These are phyloP conservation scores for Apotomis betuletana DNA, from an alignment of 2,888 invertebrate species.

Conservation along the genomic window DNA sequence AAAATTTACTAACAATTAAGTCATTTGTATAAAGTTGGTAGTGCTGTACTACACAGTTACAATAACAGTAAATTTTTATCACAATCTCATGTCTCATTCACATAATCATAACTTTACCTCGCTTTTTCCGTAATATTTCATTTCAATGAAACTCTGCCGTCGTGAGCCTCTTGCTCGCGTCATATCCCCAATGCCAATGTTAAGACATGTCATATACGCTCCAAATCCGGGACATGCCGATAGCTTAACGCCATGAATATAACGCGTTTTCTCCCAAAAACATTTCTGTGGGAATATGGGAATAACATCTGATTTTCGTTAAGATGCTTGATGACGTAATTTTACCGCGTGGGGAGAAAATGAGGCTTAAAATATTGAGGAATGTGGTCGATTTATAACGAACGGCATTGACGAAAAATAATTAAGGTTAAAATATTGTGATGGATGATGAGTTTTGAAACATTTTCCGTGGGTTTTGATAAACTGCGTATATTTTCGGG, in stretches of 20 bases:
- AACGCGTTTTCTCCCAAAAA: conserved; percentile 10
- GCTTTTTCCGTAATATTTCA: background rate
- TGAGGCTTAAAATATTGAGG: background rate
- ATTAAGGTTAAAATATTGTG: too few species aligned
- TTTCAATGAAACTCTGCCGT: conserved; percentile 12
- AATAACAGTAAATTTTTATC: too few species aligned
- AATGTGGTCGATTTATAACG: background rate
- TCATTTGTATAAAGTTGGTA: too few species aligned
- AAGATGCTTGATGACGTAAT: background rate
- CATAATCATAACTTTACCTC: background rate
- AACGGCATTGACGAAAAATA: too few species aligned
- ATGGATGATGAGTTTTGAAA: too few species aligned
- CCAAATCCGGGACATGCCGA: conserved; percentile 12
- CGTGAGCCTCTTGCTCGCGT: conserved; percentile 10
- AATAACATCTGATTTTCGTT: background rate
- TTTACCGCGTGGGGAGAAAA: background rate
- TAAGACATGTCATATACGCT: conserved; percentile 18
- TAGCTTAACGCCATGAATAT: conserved; percentile 22
- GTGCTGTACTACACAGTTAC: too few species aligned
- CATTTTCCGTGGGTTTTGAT: too few species aligned
- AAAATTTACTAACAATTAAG: too few species aligned
- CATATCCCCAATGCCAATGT: conserved; percentile 17
- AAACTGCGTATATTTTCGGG: too few species aligned
- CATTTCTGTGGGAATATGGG: background rate
- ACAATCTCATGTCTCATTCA: background rate